These are phyloP conservation scores for Champsocephalus gunnari DNA, from an alignment of 2,797 vertebrate genomes.

Conservation along the genomic window DNA sequence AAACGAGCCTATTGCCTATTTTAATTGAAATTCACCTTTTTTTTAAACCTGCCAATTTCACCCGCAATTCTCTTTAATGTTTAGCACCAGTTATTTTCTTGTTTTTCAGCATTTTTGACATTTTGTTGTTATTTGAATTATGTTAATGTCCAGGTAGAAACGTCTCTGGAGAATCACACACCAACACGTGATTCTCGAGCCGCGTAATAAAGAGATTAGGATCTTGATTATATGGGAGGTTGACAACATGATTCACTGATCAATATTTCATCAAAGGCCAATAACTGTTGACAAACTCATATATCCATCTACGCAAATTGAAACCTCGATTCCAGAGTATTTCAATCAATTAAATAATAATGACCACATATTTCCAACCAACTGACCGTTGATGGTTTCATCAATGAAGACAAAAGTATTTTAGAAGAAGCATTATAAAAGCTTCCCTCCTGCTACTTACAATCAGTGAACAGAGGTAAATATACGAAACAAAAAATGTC, in stretches of 20 bases:
- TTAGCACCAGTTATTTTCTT: background rate
- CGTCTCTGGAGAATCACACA: background rate
- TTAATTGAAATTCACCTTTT: too few relatives aligned
- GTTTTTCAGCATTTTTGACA: background rate
- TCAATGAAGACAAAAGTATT: background rate
- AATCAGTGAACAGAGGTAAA: background rate
- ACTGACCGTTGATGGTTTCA: background rate
- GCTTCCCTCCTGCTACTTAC: background rate
- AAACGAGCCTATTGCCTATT: too few relatives aligned
- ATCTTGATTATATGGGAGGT: background rate
- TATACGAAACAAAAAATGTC: slow-evolving; percentile 12
- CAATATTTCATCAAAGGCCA: slow-evolving; percentile 16
- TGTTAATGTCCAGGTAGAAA: background rate
- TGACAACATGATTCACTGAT: slow-evolving; percentile 6
- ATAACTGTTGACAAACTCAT: background rate
- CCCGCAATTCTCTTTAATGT: background rate
- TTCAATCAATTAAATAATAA: background rate
- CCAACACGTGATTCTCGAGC: too few relatives aligned
- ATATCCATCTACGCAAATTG: background rate
- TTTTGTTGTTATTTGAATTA: background rate
- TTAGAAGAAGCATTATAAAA: too few relatives aligned
- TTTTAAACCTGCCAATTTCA: too few relatives aligned
- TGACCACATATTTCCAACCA: background rate
- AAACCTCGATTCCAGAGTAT: background rate
- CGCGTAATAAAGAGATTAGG: background rate